phyloP scores from a whole-genome alignment of 2,113 vertebrate species.

The Corvus cornix region DNA sequence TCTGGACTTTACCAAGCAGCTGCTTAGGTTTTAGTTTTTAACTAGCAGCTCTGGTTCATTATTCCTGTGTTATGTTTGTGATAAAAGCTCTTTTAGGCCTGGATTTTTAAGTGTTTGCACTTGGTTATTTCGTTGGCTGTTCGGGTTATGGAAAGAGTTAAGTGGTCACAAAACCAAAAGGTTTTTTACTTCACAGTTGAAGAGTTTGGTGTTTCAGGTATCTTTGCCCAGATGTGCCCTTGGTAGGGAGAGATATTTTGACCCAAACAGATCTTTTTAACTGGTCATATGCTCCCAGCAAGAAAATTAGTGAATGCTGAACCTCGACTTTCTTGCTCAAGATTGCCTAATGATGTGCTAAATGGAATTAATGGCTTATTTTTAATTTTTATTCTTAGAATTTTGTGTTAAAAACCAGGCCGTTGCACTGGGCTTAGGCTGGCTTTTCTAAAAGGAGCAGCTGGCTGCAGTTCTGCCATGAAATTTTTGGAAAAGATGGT shows the following conservation, averaged over 20 bases:
- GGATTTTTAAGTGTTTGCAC: not conserved
- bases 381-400: not conserved
- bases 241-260: not conserved
- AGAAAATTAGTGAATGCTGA: not conserved
- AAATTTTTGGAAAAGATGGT: not conserved
- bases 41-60: fast-evolving
- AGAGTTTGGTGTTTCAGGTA: not conserved
- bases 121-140: not conserved
- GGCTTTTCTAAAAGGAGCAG: not conserved
- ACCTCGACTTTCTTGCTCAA: not conserved
- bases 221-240: not conserved
- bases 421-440: not conserved
- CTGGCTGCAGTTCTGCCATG: not conserved
- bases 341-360: not conserved
- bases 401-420: not conserved
- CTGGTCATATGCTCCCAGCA: not conserved
- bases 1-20: not conserved
- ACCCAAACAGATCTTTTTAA: not conserved
- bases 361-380: not conserved
- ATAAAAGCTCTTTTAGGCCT: not conserved
- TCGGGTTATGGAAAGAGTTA: not conserved
- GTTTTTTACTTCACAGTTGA: not conserved
- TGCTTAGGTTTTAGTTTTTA: not conserved
- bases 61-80: fast-evolving
- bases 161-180: not conserved